Evolutionary conservation across 1,140 invertebrate species (phyloP), one percentile per base, ranked within the genome.

Genomic region (Eulimnadia texana): DNA sequence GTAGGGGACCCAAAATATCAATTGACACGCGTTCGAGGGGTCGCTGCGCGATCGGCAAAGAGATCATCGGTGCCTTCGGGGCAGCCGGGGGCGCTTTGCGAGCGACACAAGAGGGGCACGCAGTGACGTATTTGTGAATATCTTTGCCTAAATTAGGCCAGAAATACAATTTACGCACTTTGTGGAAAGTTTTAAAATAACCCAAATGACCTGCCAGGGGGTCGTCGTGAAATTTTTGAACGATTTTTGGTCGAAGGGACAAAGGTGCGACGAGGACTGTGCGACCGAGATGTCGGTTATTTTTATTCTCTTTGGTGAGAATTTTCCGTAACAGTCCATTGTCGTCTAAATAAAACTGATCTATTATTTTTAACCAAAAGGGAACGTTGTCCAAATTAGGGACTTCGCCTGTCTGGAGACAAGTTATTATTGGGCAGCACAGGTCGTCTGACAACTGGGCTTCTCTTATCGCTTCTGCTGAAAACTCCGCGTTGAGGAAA

Each of bases 1-100:
- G 64, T 1, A 68, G 20, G 2, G 67, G 63, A 22, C 66, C 66
- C 27, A 64, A 11, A n/a, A 65, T 50, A 20, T 68, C 63, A 23
- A 67, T 63, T 22, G 54, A 13, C 16, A 66, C 61, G 20, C 60
- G 59, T 50, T 66, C 57, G 20, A 24, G n/a, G 25, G 54, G 54
- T 28, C 54, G 20, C 25, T 56, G 33, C 33, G 33, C 6, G 16
- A 42, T 42, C 16, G 33, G 33, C 6, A 42, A 16, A 42, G 33
- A 16, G 33, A 42, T 42, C 16, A 42, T 9, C 33, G 33, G 33
- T 9, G 33, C 33, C 33, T 42, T 42, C 6, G 33, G 33, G 16
- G 33, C 6, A 6, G 16, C 33, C 33, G 33, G 33, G 6, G 33
- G 33, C 33, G 6, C 16, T 16, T 42, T 42, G 6, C 33, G 33